Evolutionary conservation across 2,797 vertebrate genomes (phyloP).

Genomic region (Betta splendens): DNA sequence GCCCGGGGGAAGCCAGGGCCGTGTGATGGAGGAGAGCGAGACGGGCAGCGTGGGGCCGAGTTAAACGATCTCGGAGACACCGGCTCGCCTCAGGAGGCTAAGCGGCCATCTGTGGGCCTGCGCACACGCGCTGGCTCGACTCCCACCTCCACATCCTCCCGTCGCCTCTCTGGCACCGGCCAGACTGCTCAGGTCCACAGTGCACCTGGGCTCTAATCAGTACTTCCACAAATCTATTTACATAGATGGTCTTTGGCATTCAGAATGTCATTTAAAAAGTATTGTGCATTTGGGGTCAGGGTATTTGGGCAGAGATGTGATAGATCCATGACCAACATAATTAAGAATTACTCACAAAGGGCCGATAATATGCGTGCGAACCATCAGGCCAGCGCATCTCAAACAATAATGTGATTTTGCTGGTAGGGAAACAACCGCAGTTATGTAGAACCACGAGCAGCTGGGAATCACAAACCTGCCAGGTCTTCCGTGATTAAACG

Average conservation of each 20-base stretch:
- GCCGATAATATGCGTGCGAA: no score
- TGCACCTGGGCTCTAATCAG: neutral
- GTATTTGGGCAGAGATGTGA: no score
- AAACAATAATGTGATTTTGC: no score
- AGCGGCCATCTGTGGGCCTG: slow-evolving; percentile 84
- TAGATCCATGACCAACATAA: no score
- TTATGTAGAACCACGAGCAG: neutral
- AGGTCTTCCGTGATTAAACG: slow-evolving; percentile 36
- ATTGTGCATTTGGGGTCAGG: no score
- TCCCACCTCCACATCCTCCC: slow-evolving; percentile 37
- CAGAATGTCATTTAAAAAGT: no score
- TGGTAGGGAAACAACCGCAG: neutral
- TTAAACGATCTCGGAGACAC: slow-evolving; percentile 76
- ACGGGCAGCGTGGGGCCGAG: slow-evolving; percentile 65
- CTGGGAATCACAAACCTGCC: slow-evolving; percentile 28
- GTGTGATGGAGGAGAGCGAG: slow-evolving; percentile 55
- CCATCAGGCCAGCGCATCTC: no score
- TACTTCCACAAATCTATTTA: no score
- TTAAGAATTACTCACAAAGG: no score
- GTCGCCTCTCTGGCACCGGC: slow-evolving; percentile 24
- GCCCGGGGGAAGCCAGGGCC: slow-evolving; percentile 37
- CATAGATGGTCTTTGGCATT: no score
- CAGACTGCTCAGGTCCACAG: neutral
- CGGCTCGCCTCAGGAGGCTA: slow-evolving; percentile 79
- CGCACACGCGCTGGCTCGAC: slow-evolving; percentile 63